Percentiles rank a stretch among this genome's conserved stretches.
phyloP scores from a whole-genome alignment of 2,888 invertebrate genomes.

The Linnaemya vulpina region DNA sequence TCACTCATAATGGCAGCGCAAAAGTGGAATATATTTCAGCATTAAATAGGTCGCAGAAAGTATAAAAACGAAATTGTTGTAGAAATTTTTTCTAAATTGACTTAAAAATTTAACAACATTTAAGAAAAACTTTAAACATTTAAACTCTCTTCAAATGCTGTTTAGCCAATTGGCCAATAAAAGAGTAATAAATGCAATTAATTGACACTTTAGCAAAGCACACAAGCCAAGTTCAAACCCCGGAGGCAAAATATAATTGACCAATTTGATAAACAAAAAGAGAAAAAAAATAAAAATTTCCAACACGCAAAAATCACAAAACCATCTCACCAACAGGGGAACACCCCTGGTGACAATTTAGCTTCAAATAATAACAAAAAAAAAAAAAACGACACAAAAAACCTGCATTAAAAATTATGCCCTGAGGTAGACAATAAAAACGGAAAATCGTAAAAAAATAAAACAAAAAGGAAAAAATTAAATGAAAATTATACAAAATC shows the following conservation, averaged over 20 bases:
- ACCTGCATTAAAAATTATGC: constrained; percentile 70
- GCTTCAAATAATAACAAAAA: constrained; percentile 65
- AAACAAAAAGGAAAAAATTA: constrained; percentile 46
- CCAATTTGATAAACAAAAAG: constrained; percentile 62
- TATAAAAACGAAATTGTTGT: neutral
- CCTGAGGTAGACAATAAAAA: constrained; percentile 59
- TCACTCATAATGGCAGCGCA: neutral
- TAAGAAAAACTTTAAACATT: neutral
- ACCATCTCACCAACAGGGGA: constrained; percentile 47
- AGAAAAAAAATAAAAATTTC: constrained; percentile 51
- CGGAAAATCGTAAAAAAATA: constrained; percentile 11
- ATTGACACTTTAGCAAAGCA: constrained; percentile 67
- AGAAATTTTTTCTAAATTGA: neutral
- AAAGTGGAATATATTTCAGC: neutral
- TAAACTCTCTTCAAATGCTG: neutral
- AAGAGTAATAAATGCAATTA: constrained; percentile 67
- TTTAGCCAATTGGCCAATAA: constrained; percentile 49
- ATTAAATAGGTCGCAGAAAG: neutral
- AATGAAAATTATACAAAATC: constrained; percentile 68
- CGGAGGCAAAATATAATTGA: constrained; percentile 69
- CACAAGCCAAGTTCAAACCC: constrained; percentile 60
- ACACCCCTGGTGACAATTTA: constrained; percentile 81
- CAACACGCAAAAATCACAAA: constrained; percentile 38
- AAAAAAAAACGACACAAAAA: constrained; percentile 48
- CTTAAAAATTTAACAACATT: neutral